A percentile compares a stretch with the other conserved stretches of the same genome.
These are phyloP conservation scores for Pteropus alecto DNA, from an alignment of 2,113 vertebrate species.

Conservation along the genomic window DNA sequence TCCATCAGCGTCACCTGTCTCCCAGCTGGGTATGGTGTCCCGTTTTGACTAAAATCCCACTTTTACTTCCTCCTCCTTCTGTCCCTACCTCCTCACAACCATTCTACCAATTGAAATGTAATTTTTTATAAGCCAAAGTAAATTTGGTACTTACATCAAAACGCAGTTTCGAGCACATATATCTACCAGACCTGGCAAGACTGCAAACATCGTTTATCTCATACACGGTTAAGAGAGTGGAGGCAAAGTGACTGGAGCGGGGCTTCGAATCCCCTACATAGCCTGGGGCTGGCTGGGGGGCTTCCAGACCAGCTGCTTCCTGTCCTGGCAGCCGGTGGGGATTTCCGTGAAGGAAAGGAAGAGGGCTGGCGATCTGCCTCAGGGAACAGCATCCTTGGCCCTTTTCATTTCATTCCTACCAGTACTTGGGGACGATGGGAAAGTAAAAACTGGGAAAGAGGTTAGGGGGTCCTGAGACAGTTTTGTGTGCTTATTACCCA, in stretches of 20 bases:
- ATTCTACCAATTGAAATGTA: background rate
- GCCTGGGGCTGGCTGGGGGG: background rate
- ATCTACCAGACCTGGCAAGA: background rate
- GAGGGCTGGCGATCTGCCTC: background rate
- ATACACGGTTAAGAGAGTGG: background rate
- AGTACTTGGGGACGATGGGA: background rate
- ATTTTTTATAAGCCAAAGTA: background rate
- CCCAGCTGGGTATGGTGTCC: background rate
- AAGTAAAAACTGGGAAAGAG: conserved; percentile 7
- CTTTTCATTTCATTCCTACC: background rate
- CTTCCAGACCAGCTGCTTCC: background rate
- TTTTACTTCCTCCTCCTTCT: background rate
- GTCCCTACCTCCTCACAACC: background rate
- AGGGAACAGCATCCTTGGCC: background rate
- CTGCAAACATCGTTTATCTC: background rate
- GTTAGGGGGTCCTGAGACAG: background rate
- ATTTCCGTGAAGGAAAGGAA: background rate
- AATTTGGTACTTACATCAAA: background rate
- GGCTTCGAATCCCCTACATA: background rate
- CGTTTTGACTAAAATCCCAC: background rate
- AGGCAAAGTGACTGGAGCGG: background rate
- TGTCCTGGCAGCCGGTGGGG: background rate
- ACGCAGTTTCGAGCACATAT: background rate
- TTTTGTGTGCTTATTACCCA: background rate
- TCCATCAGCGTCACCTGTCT: background rate